Evolutionary conservation across 92 coral and sea anemone species (phyloP), one percentile per base, ranked within the genome.

Genomic region (Pocillopora meandrina): DNA sequence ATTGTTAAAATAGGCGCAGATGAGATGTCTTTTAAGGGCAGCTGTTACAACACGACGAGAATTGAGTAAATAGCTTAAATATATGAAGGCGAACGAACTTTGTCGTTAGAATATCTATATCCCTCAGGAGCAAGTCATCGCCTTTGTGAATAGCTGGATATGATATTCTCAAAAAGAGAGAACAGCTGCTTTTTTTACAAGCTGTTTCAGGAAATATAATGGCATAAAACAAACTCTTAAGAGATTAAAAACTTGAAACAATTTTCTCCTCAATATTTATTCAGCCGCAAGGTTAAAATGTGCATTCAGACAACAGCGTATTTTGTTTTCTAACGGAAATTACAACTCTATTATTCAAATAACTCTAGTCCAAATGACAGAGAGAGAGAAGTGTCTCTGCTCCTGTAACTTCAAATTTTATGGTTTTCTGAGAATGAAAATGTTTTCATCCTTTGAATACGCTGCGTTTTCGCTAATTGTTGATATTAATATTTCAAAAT

Each of bases 321-420:
- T 26, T 68, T 68, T 69, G 52, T 70, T 34, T 34, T 14, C 56
- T 36, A 70, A 70, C 33, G 74, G 74, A 70, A 36, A 70, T 34
- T 14, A 34, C n/a, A 35, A 70, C 5, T 70, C 1, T 14, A 14
- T 9, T 2, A 10, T 3, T 5, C 12, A 13, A 11, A 68, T 7
- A 68, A 14, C 12, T 31, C 12, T 12, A 16, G 33, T 68, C 33
- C 16, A 33, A 1, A 42, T 42, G 52, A 42, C 52, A 42, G 8
- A 42, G 52, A 42, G 52, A 1, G 52, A 42, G 8, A 7, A 42
- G 4, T 42, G 52, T 42, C 52, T 42, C 52, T 42, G 52, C 52
- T 42, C 5, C 8, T 42, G 8, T 42, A 42, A 42, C 52, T 42
- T 42, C 8, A 42, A 3, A 42, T 42, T 42, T 42, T 7, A 42